Conservation (phyloP, 2,797 vertebrate species). For the Urosaurus nigricauda region DNA sequence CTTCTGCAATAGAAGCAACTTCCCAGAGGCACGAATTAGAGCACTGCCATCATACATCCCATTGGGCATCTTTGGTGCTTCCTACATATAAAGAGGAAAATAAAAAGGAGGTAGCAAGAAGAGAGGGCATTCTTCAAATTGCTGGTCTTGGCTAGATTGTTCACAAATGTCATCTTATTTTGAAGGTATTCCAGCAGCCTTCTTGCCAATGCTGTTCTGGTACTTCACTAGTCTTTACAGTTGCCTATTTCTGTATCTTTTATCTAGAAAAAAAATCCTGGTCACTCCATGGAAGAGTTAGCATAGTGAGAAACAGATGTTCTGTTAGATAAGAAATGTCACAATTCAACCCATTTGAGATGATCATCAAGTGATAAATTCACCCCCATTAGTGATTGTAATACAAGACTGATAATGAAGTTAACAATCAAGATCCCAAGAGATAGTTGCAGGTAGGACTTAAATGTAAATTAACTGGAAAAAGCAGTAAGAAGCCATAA, state of each 20-base stretch:
- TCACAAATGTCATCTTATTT: background rate
- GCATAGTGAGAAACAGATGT: background rate
- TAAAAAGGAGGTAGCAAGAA: background rate
- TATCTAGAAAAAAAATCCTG: fast-evolving
- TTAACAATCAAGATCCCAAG: background rate
- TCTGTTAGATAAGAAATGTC: slow-evolving; percentile 6
- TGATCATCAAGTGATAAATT: too few relatives aligned
- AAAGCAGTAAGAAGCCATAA: background rate
- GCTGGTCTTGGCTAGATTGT: background rate
- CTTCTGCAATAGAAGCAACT: slow-evolving; percentile 92
- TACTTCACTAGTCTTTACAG: background rate
- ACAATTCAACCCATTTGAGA: too few relatives aligned
- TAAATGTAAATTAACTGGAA: background rate
- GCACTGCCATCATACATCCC: slow-evolving; percentile 97
- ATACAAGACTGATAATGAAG: background rate
- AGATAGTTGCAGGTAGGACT: too few relatives aligned
- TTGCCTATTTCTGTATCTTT: background rate
- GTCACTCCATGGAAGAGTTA: background rate
- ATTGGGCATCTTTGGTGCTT: slow-evolving; percentile 98
- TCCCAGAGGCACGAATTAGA: slow-evolving; percentile 94
- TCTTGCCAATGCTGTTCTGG: background rate
- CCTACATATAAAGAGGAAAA: slow-evolving; percentile 76
- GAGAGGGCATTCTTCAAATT: background rate
- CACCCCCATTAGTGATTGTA: too few relatives aligned
- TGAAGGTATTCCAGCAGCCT: background rate